Base-by-base conservation (phyloP, 2,113 vertebrate species). In the Trochalopteron elliotii region DNA sequence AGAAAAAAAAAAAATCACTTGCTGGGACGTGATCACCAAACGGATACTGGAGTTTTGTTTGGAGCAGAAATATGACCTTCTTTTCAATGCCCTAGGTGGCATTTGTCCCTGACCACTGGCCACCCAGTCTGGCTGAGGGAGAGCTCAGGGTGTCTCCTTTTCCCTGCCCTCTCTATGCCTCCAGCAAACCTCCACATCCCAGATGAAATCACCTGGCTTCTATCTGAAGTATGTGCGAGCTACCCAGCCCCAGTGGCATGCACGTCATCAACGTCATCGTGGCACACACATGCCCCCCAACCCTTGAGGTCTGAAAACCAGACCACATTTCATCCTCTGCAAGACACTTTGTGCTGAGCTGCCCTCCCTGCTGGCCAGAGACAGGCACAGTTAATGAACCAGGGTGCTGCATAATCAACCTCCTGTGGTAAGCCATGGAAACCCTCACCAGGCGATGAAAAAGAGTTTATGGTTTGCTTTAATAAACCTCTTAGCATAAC, bases 171-270 rank as follows among this genome's bases (percentile, higher is more conserved):
- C 18, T 30, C 1, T 0, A 7, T 35, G 44, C 21, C 40, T 81
- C 24, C 47, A 81, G 39, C 30, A 89, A 91, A 44, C 19, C 35
- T 37, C 6, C 1, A 7, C 1, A 0, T 35, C 42, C 49, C 37
- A 61, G 33, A 45, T 80, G 50, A 80, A 69, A 67, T 80, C 23
- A 70, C 31, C 35, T 18, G 47, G 7, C n/a, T 56, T 85, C 57
- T 27, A 28, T 5, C 28, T 42, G 10, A 80, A 69, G 31, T 4
- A 39, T 13, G 2, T 16, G 19, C 1, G 3, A 88, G 33, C 40
- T 13, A 12, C 40, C 16, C 11, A 2, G 27, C 49, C 25, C 39
- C 7, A 3, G 40, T 14, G 3, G 0, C 9, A 49, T 0, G 0
- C 8, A 17, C 7, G 3, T 21, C 31, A 60, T 40, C 9, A 1